phyloP scores from a whole-genome alignment of 2,888 invertebrate species.

The Ophion slaviceki region DNA sequence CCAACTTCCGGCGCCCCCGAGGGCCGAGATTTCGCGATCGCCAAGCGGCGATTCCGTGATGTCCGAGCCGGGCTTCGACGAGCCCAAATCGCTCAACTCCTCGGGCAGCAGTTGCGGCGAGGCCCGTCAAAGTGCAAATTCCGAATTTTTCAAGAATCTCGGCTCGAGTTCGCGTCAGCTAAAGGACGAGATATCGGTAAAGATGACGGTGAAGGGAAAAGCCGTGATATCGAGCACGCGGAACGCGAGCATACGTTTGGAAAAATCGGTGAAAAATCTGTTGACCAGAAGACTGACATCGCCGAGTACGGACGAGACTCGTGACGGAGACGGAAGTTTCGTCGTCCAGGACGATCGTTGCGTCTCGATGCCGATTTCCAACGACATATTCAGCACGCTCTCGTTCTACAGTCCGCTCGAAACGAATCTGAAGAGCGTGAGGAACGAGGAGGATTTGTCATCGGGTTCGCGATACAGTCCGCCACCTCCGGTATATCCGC shows the following conservation, averaged over 20 bases:
- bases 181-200: constrained; percentile 85
- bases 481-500: constrained; percentile 86
- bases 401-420: constrained; percentile 87
- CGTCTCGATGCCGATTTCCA: constrained; percentile 85
- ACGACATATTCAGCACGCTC: constrained; percentile 87
- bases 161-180: constrained; percentile 84
- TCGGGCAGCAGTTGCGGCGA: constrained; percentile 60
- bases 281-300: constrained; percentile 77
- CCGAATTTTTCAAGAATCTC: constrained; percentile 77
- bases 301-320: constrained; percentile 72
- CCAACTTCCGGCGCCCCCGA: constrained; percentile 57
- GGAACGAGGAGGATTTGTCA: constrained; percentile 77
- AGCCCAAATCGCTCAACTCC: constrained; percentile 67
- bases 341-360: constrained; percentile 83
- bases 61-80: constrained; percentile 75
- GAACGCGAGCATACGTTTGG: constrained; percentile 84
- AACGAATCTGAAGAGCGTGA: constrained; percentile 73
- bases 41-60: constrained; percentile 75
- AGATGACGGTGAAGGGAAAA: constrained; percentile 84
- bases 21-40: constrained; percentile 66
- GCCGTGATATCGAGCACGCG: constrained; percentile 88
- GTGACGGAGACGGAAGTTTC: constrained; percentile 68
- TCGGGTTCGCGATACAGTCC: constrained; percentile 79
- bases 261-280: constrained; percentile 82
- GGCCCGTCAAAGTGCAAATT: constrained; percentile 64